phyloP scores from a whole-genome alignment of 2,113 vertebrate genomes.

The Monopterus albus region DNA sequence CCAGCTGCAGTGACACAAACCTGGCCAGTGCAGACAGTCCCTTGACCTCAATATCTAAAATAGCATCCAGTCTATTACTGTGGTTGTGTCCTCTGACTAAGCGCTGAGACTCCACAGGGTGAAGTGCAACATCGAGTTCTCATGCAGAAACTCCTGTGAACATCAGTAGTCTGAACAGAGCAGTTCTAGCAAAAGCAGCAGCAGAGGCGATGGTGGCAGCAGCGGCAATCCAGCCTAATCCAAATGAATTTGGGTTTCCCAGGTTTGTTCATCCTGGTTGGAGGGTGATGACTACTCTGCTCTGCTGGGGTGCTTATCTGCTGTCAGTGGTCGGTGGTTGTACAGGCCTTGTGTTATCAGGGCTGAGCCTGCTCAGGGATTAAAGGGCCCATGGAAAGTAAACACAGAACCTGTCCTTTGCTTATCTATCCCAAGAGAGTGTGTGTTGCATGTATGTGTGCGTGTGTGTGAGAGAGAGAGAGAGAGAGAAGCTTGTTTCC shows the following conservation, averaged over 20 bases:
- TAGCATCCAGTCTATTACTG: conserved; percentile 61
- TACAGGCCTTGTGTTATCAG: conserved; percentile 79
- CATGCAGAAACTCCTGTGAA: conserved; percentile 58
- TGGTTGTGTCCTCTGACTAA: conserved; percentile 59
- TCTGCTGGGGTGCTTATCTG: conserved; percentile 80
- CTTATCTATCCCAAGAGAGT: conserved; percentile 78
- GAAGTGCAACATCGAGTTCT: conserved; percentile 67
- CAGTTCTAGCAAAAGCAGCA: conserved; percentile 41
- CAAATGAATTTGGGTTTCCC: conserved; percentile 81
- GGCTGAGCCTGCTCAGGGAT: conserved; percentile 79
- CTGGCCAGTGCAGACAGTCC: conserved; percentile 47
- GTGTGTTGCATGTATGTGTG: conserved; percentile 25
- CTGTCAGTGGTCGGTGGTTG: conserved; percentile 76
- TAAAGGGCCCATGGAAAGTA: conserved; percentile 78
- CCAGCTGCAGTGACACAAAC: conserved; percentile 40
- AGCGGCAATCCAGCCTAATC: conserved; percentile 80
- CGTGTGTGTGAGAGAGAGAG: conserved; percentile 23
- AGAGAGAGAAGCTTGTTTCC: conserved; percentile 76
- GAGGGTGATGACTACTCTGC: conserved; percentile 72
- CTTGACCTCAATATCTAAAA: conserved; percentile 70
- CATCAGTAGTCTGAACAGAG: conserved; percentile 79
- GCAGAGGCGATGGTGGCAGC: conserved; percentile 31
- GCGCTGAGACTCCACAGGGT: conserved; percentile 50
- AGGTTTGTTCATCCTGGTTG: conserved; percentile 78
- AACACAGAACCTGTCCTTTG: conserved; percentile 82